Evolutionary conservation across 2,888 invertebrate species (phyloP), one percentile per base, ranked within the genome.

Genomic region (Furcula furcula): DNA sequence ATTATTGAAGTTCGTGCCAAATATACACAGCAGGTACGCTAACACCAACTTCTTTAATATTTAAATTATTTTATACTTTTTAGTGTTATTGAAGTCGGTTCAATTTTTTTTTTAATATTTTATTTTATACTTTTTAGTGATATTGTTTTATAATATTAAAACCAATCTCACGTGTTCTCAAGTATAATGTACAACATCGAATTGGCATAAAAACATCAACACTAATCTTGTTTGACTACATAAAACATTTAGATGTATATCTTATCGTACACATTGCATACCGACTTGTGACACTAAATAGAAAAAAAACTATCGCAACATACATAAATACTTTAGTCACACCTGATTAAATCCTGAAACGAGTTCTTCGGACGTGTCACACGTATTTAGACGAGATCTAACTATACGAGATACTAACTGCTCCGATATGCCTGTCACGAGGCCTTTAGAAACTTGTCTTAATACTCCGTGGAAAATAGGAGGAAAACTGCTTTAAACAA

Each of bases 321-420:
- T 33, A 31, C 29, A 32, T 33, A 44, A 9, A 26, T 26, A 26
- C 26, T 14, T 56, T 46, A 29, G 46, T 36, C 27, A 39, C 29
- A 46, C 55, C 44, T 46, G 36, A 30, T 7, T 18, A 19, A 34
- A 18, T 41, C 34, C 45, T 49, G 29, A 38, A 33, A 38, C 31
- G 37, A 46, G 36, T 41, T 41, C 57, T 53, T 25, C 48, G 44
- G 29, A 41, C 46, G 54, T 46, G 38, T 39, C 35, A 22, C 15
- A 31, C 20, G 19, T 20, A 23, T 33, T 36, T 36, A 43, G 16
- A 38, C 16, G 12, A 9, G 31, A 25, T 15, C 7, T 26, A 40
- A 14, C 14, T 20, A 19, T 19, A 46, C 21, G n/a, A n/a, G n/a
- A n/a, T n/a, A n/a, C n/a, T n/a, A 33, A 18, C 6, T 39, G 36